These are phyloP conservation scores for Chelonia mydas DNA, from an alignment of 2,797 vertebrate genomes.

Conservation along the genomic window DNA sequence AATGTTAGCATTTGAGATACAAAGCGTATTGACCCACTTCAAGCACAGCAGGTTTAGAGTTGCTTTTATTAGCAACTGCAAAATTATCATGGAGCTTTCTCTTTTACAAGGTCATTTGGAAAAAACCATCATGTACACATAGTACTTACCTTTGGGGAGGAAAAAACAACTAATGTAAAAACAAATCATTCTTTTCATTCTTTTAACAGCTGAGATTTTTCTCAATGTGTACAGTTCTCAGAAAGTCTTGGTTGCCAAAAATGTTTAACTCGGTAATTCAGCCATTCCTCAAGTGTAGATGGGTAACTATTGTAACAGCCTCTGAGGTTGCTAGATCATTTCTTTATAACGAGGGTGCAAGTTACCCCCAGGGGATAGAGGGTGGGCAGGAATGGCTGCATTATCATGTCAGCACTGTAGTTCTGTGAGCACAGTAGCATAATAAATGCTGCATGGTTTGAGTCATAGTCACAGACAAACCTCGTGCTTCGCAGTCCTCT, in stretches of 20 bases:
- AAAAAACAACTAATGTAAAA: constrained; percentile 9
- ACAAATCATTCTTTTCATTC: constrained; percentile 71
- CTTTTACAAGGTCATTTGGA: constrained; percentile 63
- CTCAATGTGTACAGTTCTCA: constrained; percentile 86
- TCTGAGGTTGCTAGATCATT: constrained; percentile 28
- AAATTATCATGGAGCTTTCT: constrained; percentile 69
- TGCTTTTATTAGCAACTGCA: constrained; percentile 77
- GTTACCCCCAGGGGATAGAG: not conserved
- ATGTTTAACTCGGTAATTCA: constrained; percentile 80
- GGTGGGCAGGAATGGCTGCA: constrained; percentile 56
- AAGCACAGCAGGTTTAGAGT: constrained; percentile 68
- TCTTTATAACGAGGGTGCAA: not conserved
- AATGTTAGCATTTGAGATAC: constrained; percentile 53
- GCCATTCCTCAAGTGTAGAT: constrained; percentile 55
- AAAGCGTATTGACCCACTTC: constrained; percentile 66
- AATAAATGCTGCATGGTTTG: constrained; percentile 68
- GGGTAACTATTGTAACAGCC: not conserved
- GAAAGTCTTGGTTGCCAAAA: constrained; percentile 89
- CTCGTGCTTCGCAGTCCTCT: constrained; percentile 81
- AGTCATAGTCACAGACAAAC: constrained; percentile 73
- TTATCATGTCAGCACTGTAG: constrained; percentile 5
- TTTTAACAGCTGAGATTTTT: constrained; percentile 88
- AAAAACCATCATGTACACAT: constrained; percentile 38
- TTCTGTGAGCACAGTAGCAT: constrained; percentile 66
- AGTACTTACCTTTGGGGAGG: constrained; percentile 61